A percentile compares a stretch with the other conserved stretches of the same genome.
Conservation (phyloP, 2,797 vertebrate genomes). For the Falco naumanni region DNA sequence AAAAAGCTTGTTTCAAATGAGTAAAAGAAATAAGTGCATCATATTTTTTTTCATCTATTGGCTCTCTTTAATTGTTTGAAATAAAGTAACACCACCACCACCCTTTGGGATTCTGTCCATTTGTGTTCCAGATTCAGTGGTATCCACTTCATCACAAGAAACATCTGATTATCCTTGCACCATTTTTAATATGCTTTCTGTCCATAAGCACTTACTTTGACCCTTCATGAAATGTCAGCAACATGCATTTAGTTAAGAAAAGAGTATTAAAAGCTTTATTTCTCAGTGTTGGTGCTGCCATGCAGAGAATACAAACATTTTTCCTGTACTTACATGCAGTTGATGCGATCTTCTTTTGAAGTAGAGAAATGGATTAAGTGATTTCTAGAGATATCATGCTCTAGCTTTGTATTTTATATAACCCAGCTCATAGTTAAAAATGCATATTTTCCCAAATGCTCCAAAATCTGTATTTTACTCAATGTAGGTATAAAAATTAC, state of each 20-base stretch:
- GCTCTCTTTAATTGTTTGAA: background rate
- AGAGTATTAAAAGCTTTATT: background rate
- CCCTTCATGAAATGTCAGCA: background rate
- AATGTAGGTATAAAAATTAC: background rate
- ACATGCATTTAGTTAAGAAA: background rate
- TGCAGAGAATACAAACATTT: background rate
- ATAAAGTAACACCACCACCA: background rate
- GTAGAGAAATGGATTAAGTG: background rate
- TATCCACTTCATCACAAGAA: background rate
- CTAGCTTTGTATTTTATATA: background rate
- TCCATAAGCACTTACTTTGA: background rate
- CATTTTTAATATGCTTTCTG: background rate
- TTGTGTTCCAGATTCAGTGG: background rate
- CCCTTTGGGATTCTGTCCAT: background rate
- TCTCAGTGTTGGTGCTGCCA: background rate
- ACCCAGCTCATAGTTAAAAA: background rate
- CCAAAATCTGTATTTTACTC: background rate
- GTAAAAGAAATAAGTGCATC: background rate
- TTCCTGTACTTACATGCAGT: background rate
- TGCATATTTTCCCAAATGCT: fast-evolving
- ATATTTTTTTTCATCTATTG: background rate
- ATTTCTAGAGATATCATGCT: background rate
- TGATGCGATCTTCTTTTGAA: background rate
- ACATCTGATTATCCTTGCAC: background rate
- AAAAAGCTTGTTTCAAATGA: background rate